A percentile compares a stretch with the other conserved stretches of the same genome.
These are phyloP conservation scores for Psittacus erithacus DNA, from an alignment of 2,113 vertebrate genomes.

Conservation along the genomic window DNA sequence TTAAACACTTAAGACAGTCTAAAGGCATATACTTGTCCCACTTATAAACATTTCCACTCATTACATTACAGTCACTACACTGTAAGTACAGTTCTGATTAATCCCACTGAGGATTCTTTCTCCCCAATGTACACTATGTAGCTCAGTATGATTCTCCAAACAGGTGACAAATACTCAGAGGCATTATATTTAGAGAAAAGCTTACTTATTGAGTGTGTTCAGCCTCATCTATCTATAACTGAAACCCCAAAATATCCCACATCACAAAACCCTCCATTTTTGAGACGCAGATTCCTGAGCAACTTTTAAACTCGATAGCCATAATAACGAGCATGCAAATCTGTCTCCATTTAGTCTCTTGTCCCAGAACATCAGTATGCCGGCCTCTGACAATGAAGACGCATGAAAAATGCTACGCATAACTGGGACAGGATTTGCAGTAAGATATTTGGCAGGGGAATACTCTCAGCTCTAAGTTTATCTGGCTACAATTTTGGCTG, in stretches of 20 bases:
- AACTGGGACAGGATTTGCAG: background rate
- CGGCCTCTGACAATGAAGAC: background rate
- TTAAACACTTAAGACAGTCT: background rate
- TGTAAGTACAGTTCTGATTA: conserved; percentile 7
- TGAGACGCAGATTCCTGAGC: background rate
- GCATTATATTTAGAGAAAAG: background rate
- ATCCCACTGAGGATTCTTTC: background rate
- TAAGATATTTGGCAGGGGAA: background rate
- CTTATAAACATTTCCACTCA: background rate
- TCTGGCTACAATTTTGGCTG: background rate
- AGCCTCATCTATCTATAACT: background rate
- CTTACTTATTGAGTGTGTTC: background rate
- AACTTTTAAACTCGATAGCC: background rate
- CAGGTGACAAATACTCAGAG: background rate
- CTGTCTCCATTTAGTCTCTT: background rate
- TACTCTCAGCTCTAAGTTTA: background rate
- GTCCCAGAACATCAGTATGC: background rate
- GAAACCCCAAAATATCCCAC: background rate
- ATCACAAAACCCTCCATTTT: background rate
- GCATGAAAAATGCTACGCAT: background rate
- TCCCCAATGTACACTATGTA: background rate
- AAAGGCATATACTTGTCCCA: background rate
- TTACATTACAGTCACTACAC: background rate
- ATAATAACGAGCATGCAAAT: fast-evolving
- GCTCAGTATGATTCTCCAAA: background rate